Evolutionary conservation across 2,113 vertebrate genomes (phyloP).

Genomic region (Trichomycterus rosablanca): DNA sequence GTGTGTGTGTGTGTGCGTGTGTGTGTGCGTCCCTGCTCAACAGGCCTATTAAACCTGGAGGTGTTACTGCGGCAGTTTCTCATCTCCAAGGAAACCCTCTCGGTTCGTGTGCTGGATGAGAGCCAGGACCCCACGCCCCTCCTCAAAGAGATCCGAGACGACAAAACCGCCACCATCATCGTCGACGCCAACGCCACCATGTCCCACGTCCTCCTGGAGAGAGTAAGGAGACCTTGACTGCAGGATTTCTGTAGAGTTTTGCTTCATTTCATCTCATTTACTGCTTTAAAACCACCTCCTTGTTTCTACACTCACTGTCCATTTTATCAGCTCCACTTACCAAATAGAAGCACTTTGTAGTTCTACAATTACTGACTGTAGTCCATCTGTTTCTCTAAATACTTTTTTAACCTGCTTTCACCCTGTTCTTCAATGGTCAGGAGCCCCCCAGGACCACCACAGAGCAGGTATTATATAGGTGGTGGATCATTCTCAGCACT

Average conservation of each 20-base stretch:
- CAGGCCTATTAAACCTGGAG: constrained; percentile 97
- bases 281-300: no score
- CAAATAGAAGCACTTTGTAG: no score
- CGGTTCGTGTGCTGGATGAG: constrained; percentile 93
- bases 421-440: no score
- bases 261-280: no score
- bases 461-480: no score
- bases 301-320: no score
- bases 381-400: no score
- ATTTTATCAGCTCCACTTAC: no score
- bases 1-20: constrained; percentile 21
- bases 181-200: constrained; percentile 94
- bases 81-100: constrained; percentile 96
- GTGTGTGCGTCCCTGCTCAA: constrained; percentile 30
- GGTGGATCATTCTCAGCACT: no score
- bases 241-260: background rate
- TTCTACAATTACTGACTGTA: no score
- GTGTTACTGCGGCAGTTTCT: constrained; percentile 95
- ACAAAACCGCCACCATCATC: constrained; percentile 96
- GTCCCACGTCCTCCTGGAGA: constrained; percentile 90
- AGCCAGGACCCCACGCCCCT: constrained; percentile 91
- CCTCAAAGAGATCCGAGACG: constrained; percentile 94
- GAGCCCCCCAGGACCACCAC: no score
- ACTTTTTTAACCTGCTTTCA: no score
- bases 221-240: constrained; percentile 63